These are phyloP conservation scores for Drosophila kanekoi DNA, from an alignment of 2,888 invertebrate genomes.

Conservation along the genomic window DNA sequence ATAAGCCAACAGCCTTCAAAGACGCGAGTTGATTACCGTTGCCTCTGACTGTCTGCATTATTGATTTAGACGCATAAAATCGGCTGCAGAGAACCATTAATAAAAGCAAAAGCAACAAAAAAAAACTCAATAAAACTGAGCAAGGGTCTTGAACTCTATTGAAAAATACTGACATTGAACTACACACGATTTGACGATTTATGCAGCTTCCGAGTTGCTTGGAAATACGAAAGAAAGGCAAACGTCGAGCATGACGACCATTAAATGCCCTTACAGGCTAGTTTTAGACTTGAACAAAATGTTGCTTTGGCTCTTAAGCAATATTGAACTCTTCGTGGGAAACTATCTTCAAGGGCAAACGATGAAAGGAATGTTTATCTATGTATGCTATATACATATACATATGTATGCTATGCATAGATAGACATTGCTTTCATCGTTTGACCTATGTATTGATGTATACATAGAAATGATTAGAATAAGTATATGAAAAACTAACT, in stretches of 20 bases:
- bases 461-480: no score
- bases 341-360: no score
- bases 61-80: constrained; percentile 73
- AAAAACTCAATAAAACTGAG: constrained; percentile 23
- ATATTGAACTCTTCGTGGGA: no score
- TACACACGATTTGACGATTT: constrained; percentile 34
- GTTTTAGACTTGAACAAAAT: neutral
- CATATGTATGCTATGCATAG: no score
- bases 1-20: constrained; percentile 70
- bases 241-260: neutral
- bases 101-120: constrained; percentile 8
- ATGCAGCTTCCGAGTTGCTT: constrained; percentile 42
- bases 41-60: constrained; percentile 51
- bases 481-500: no score
- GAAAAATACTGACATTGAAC: constrained; percentile 67
- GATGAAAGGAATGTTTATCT: no score
- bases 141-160: constrained; percentile 59
- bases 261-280: constrained; percentile 9
- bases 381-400: no score
- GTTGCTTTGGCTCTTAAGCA: no score
- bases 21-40: constrained; percentile 73
- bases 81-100: constrained; percentile 64
- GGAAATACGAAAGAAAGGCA: neutral
- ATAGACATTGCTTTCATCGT: no score
- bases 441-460: no score